Evolutionary conservation across 2,113 vertebrate genomes (phyloP), one percentile per base, ranked within the genome.

Genomic region (Mus pahari): DNA sequence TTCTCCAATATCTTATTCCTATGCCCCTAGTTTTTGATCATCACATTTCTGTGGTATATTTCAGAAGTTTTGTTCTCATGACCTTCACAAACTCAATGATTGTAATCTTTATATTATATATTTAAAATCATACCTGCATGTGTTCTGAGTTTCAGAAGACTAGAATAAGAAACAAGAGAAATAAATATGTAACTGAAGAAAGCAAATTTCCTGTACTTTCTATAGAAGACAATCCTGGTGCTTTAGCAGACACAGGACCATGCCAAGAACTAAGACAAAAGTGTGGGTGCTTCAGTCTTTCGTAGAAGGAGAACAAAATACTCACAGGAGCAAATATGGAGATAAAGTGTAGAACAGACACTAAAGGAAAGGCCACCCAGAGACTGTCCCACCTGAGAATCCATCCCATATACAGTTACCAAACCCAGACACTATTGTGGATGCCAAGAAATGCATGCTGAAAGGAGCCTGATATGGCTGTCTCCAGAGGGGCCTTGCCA

Each of bases 111-210:
- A 89, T 33, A 28, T 13, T 91, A 50, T 6, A 22, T 42, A 42
- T 83, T 39, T 28, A 14, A 83, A 62, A 10, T 62, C 55, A 26
- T 11, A 13, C 16, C 24, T 84, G n/a, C 7, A 31, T 5, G 58
- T 19, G 26, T 64, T 45, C 22, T 39, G 10, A 45, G 58, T 91
- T 84, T 96, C 94, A 91, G 19, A 82, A 66, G 33, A 94, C 26
- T 50, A 75, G 26, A 84, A 22, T 58, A 89, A 66, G 3, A 62
- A 86, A 8, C 13, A 81, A 82, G 1, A 45, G 39, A 3, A 66
- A 50, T 66, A 88, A 74, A 75, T n/a, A 60, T 7, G 20, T 39
- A 86, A 42, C n/a, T 53, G 20, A 96, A 75, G 14, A 91, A 90
- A 58, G 70, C 17, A 26, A 24, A 36, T 53, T 55, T 70, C 20